Conservation (phyloP, 2,113 vertebrate genomes). For the Arenaria interpres region DNA sequence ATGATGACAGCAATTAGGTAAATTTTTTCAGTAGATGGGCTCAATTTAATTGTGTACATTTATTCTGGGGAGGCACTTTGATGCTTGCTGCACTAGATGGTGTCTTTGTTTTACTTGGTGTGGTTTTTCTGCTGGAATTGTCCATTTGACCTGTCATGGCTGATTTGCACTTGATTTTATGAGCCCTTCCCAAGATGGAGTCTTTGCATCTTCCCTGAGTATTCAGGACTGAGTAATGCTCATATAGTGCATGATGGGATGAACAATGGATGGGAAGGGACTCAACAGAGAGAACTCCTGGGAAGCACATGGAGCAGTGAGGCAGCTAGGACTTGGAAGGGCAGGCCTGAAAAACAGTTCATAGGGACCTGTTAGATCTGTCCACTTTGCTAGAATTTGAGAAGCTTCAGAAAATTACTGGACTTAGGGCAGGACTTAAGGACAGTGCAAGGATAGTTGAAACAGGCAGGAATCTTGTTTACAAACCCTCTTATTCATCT, state of each 20-base stretch:
- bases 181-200: background rate
- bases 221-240: background rate
- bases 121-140: background rate
- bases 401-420: background rate
- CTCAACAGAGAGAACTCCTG: background rate
- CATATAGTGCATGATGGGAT: background rate
- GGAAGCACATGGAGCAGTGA: background rate
- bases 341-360: background rate
- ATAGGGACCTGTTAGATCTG: background rate
- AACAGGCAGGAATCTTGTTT: background rate
- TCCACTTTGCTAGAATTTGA: background rate
- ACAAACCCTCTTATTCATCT: background rate
- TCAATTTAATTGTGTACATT: background rate
- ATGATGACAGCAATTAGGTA: background rate
- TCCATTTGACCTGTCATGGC: background rate
- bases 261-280: background rate
- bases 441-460: background rate
- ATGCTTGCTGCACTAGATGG: background rate
- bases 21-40: background rate
- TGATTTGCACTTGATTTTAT: background rate
- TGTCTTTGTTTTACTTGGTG: background rate
- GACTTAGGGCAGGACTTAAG: background rate
- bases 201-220: background rate
- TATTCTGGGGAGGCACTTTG: background rate
- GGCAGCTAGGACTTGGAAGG: background rate